Evolutionary conservation across 1,140 invertebrate genomes (phyloP).

Genomic region (Capitella teleta): DNA sequence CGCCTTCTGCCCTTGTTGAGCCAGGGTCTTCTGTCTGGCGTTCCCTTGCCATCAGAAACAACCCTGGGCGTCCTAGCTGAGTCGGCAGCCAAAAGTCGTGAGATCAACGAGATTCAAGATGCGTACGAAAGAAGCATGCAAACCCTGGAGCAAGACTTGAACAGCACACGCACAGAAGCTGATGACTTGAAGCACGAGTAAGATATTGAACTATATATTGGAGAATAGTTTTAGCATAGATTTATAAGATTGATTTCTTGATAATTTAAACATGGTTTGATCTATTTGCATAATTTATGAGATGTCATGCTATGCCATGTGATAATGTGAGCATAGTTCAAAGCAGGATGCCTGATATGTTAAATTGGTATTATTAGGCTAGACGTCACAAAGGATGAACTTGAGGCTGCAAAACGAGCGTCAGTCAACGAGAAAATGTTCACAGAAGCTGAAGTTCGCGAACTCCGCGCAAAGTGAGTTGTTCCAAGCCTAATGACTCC

Average conservation of each 20-base stretch:
- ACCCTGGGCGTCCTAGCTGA: neutral
- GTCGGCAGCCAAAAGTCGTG: slow-evolving; percentile 30
- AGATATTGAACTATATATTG: slow-evolving; percentile 12
- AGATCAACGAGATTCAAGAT: slow-evolving; percentile 31
- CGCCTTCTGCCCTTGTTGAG: slow-evolving; percentile 36
- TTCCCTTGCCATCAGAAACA: neutral
- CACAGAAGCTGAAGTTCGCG: slow-evolving; percentile 29
- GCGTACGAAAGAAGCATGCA: slow-evolving; percentile 35
- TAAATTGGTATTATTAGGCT: no score
- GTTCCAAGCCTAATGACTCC: no score
- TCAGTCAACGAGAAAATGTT: slow-evolving; percentile 39
- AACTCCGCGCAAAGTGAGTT: slow-evolving; percentile 32
- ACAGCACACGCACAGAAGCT: slow-evolving; percentile 23
- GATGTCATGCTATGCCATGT: no score
- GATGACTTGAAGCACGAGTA: slow-evolving; percentile 37
- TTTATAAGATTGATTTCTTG: no score
- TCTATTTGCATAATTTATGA: no score
- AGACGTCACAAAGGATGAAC: slow-evolving; percentile 29
- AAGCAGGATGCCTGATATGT: no score
- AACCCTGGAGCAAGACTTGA: slow-evolving; percentile 31
- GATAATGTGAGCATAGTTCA: no score
- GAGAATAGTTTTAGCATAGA: no score
- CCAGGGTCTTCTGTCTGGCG: slow-evolving; percentile 25
- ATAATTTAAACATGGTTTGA: no score
- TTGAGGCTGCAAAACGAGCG: slow-evolving; percentile 24